Conservation (phyloP, 2,888 invertebrate genomes). For the Empis stercorea region DNA sequence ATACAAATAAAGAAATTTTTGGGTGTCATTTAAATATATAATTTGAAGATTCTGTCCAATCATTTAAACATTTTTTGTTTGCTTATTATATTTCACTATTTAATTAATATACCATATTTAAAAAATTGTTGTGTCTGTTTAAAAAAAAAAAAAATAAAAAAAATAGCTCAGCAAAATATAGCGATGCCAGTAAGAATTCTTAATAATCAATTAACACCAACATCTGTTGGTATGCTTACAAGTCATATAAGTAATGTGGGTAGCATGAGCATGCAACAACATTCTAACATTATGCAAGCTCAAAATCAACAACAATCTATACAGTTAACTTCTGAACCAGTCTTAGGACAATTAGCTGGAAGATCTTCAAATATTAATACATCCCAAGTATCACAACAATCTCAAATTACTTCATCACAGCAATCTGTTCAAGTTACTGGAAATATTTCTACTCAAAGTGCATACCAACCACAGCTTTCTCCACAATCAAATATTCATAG, state of each 20-base stretch:
- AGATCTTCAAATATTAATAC: neutral
- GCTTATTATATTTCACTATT: too few species aligned
- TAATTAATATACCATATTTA: too few species aligned
- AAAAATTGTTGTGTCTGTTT: too few species aligned
- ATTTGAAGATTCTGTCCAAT: too few species aligned
- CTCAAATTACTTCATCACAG: neutral
- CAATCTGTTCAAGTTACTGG: neutral
- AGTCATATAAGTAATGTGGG: slow-evolving; percentile 17
- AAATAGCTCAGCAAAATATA: slow-evolving; percentile 76
- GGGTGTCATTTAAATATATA: too few species aligned
- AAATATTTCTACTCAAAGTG: slow-evolving; percentile 2
- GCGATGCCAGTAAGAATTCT: slow-evolving; percentile 93
- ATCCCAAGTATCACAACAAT: neutral
- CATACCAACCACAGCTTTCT: slow-evolving; percentile 24
- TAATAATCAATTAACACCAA: slow-evolving; percentile 46
- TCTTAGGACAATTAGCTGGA: neutral
- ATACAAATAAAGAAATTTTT: too few species aligned
- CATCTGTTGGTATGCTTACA: slow-evolving; percentile 2
- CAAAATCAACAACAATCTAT: slow-evolving; percentile 24
- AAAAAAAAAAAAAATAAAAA: neutral
- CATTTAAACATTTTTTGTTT: too few species aligned
- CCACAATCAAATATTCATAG: slow-evolving; percentile 31
- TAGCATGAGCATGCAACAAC: slow-evolving; percentile 23
- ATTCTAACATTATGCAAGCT: slow-evolving; percentile 30
- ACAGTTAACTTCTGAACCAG: neutral